These are phyloP conservation scores for Numenius phaeopus DNA, from an alignment of 2,797 vertebrate species.

Conservation along the genomic window DNA sequence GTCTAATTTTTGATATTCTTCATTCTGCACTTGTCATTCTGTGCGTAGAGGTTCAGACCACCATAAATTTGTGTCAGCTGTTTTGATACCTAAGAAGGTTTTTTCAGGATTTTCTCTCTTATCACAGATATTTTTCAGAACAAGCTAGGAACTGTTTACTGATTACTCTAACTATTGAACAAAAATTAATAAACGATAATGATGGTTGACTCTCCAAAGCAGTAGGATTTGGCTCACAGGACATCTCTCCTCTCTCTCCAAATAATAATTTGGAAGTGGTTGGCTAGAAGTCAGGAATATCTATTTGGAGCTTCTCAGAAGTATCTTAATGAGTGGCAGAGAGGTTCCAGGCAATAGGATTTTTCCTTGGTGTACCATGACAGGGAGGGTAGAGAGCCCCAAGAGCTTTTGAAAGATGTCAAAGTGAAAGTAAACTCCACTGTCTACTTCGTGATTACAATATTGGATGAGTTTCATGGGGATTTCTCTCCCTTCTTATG, in stretches of 20 bases:
- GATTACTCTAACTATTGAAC: background rate
- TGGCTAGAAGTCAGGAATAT: background rate
- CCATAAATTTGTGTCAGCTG: background rate
- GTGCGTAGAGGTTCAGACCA: background rate
- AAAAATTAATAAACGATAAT: background rate
- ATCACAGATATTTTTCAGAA: background rate
- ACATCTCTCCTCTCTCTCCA: background rate
- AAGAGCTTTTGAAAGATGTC: background rate
- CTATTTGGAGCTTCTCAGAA: background rate
- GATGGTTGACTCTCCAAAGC: background rate
- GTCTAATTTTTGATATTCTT: background rate
- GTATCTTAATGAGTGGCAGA: background rate
- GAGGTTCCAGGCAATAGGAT: background rate
- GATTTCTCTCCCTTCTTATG: background rate
- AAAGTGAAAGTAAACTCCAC: background rate
- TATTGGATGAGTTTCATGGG: background rate
- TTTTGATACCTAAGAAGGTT: background rate
- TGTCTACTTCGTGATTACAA: background rate
- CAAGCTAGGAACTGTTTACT: background rate
- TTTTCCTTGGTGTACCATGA: background rate
- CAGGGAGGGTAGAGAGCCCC: accelerated
- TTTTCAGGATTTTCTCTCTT: background rate
- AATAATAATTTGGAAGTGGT: background rate
- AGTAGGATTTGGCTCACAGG: background rate
- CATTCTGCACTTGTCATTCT: background rate